Base-by-base conservation (phyloP, 2,797 vertebrate genomes). In the Epinephelus malabaricus region DNA sequence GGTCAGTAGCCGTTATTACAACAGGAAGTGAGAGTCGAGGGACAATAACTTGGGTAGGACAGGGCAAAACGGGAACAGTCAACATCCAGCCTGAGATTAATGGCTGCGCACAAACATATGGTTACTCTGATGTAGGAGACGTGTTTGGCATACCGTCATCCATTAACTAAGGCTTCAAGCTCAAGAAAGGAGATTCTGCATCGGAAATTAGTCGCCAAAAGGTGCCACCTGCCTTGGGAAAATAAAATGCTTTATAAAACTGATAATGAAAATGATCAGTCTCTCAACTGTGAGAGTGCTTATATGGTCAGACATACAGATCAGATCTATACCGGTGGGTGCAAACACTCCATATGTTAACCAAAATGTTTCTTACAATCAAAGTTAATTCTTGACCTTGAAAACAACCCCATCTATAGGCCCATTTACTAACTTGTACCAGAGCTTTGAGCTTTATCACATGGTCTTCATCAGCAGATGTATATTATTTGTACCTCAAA, bases 21-120 rank as follows among this genome's bases (percentile, higher is more conserved):
- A 92, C 82, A 83, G 89, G 81, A 92, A 90, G 84, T 69, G 83
- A 86, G 83, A 86, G 89, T 79, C 63, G 49, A 68, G 69, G 87
- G 81, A 92, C 80, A 85, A 83, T 78, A 79, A 89, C 84, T 81
- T 71, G 69, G 78, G 86, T 82, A 90, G 86, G 89, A 92, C 88
- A 71, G 85, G 86, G 83, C 82, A 82, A 84, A 88, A 86, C 59
- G 63, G 85, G 85, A 91, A 86, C 86, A 87, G 85, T 92, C 89
- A 91, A 88, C 91, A 92, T 83, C 73, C 82, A 91, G 83, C 69
- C 73, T 70, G 83, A 91, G 86, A 94, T 91, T 90, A 93, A 93
- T 92, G 89, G 88, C 88, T 73, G 83, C 19, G 54, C 76, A 73
- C 81, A 90, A 92, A 90, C 94, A 94, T 94, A 94, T 94, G 94